phyloP scores from a whole-genome alignment of 2,113 vertebrate species.

The Sitta europaea region DNA sequence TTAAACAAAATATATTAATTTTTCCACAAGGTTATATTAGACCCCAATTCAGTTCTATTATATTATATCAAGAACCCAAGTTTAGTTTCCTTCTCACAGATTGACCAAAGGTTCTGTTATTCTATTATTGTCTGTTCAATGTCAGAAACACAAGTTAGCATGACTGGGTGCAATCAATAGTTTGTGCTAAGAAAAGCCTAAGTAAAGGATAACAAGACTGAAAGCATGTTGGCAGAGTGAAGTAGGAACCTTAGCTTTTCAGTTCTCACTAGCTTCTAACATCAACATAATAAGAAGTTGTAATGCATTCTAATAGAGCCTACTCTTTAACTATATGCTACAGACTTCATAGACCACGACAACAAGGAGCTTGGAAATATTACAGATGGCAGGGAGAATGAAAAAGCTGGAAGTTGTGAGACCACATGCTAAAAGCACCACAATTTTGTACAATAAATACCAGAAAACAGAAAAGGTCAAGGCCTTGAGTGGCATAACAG shows the following conservation, averaged over 20 bases:
- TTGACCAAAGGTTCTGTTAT: background rate
- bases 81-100: background rate
- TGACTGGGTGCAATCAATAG: background rate
- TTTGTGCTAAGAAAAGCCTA: constrained; percentile 25
- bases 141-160: constrained; percentile 20
- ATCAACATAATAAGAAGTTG: background rate
- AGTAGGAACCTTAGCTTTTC: background rate
- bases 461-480: background rate
- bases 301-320: background rate
- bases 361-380: background rate
- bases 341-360: background rate
- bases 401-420: background rate
- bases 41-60: background rate
- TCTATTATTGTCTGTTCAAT: background rate
- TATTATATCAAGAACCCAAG: background rate
- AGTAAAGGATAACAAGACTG: constrained; percentile 14
- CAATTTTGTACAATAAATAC: background rate
- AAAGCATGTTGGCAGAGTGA: background rate
- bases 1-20: background rate
- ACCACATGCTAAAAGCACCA: background rate
- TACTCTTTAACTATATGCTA: background rate
- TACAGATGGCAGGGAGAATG: background rate
- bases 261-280: background rate
- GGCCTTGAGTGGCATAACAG: background rate
- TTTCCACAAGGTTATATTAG: background rate